Base-by-base conservation (phyloP, 2,888 invertebrate species). In the Ochropacha duplaris region DNA sequence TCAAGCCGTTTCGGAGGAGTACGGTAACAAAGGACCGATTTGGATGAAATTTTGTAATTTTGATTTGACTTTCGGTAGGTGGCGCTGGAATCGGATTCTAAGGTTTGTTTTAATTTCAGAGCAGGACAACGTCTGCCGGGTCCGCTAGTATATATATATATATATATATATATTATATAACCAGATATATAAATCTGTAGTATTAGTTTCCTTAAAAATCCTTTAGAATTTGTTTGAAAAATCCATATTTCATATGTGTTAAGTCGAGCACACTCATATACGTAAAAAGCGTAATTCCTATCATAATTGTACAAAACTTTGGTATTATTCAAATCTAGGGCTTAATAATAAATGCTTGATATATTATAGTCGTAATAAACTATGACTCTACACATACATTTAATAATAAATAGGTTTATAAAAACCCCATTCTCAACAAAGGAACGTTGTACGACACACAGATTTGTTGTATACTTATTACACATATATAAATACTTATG, bases 371-470 rank as follows among this genome's bases (percentile, higher is more conserved):
- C n/a, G n/a, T n/a, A 76, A 69, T 74, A 74, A 66, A 65, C 65
- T 69, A 83, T 86, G 84, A 79, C 58, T 70, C 86, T 88, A 87
- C 81, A 85, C 83, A 81, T 83, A 83, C 72, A 83, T 72, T 66
- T 71, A 70, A 74, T 73, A 79, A 76, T 82, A 81, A 76, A 78
- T 71, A 79, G 84, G 81, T 84, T 84, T 86, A 86, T 87, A 88
- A 81, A 12, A 86, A 90, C 84, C 81, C 73, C 79, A 81, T 83
- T 79, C 77, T 82, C 81, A 84, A 85, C 83, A 88, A 86, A 90
- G 88, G 85, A 91, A 91, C 85, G 83, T 85, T 84, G 63, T 79
- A 90, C 89, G 81, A 90, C 90, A 92, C 75, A 78, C 79, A 81
- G 75, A 83, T 73, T 74, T 77, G 68, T 78, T 78, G 73, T 80